These are phyloP conservation scores for Spheniscus mendiculus DNA, from an alignment of 2,113 vertebrate species.

Conservation along the genomic window DNA sequence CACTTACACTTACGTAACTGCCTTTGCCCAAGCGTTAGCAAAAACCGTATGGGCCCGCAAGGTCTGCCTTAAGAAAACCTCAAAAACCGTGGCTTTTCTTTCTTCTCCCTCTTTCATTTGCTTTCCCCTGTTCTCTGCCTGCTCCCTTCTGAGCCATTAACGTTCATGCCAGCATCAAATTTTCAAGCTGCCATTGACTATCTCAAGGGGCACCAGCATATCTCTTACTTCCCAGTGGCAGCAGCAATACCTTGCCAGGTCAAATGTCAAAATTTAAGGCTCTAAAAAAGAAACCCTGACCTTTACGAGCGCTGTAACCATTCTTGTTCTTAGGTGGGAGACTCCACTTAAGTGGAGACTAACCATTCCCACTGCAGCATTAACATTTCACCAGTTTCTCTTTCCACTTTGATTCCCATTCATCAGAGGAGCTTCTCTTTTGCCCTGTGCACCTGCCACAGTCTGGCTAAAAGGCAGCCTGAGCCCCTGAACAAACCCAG, in stretches of 20 bases:
- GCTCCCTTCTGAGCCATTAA: neutral
- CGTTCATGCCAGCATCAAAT: neutral
- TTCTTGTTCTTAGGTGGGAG: too few relatives aligned
- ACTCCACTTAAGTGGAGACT: too few relatives aligned
- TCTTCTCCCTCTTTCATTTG: neutral
- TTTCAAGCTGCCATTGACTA: neutral
- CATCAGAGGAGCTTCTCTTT: neutral
- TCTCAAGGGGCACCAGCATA: neutral
- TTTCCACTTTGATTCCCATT: neutral
- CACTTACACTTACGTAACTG: neutral
- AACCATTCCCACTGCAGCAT: accelerated
- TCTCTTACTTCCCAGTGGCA: neutral
- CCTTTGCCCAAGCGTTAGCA: neutral
- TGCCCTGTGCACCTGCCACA: neutral
- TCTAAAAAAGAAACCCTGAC: neutral
- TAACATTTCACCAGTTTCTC: neutral
- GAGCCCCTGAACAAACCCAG: neutral
- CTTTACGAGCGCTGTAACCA: neutral
- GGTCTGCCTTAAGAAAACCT: neutral
- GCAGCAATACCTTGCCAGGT: neutral
- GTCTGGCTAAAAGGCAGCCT: neutral
- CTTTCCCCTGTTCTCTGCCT: neutral
- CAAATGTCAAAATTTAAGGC: neutral
- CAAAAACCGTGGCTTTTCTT: neutral
- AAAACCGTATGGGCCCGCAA: neutral